Evolutionary conservation across 2,113 vertebrate species (phyloP), one percentile per base, ranked within the genome.

Genomic region (Lipotes vexillifer): DNA sequence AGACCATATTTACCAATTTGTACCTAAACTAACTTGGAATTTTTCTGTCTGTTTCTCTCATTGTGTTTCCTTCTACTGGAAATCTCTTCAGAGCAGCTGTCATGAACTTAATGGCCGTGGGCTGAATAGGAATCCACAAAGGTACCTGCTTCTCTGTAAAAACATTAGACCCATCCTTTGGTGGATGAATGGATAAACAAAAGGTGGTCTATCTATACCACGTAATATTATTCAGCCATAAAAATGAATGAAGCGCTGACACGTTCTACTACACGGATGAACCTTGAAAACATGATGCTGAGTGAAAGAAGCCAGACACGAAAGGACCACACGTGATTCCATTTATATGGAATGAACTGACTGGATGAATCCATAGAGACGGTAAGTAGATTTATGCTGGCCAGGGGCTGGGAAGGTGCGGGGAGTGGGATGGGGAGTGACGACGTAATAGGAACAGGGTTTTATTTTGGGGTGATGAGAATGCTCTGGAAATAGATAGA

Each of bases 181-280:
- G 31, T n/a, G 36, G 23, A 14, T n/a, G 18, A 78, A 78, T 10
- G 25, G 27, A n/a, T 33, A 49, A 61, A 38, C n/a, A 78, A 3
- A 25, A 57, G 18, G n/a, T 25, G 14, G 20, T n/a, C 20, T 38
- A 3, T n/a, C 41, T 36, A 1, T 6, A 27, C 41, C 2, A 9
- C 1, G 57, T 44, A 33, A 14, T 41, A 71, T 6, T 6, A 52
- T 21, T 63, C 57, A 17, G 46, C 78, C 78, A 8, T 18, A 1
- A 25, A 55, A 75, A 65, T 44, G 77, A 55, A n/a, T 0, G 36
- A 81, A 27, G 10, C 11, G 6, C 57, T 44, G 77, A 23, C 6
- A 29, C 2, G 0, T 0, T 29, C 29, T 72, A 25, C 13, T 1
- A 8, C 3, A 3, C 14, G 55, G 57, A 18, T 4, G 27, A 5